phyloP scores from a whole-genome alignment of 2,888 invertebrate genomes.

The Chironomus riparius region DNA sequence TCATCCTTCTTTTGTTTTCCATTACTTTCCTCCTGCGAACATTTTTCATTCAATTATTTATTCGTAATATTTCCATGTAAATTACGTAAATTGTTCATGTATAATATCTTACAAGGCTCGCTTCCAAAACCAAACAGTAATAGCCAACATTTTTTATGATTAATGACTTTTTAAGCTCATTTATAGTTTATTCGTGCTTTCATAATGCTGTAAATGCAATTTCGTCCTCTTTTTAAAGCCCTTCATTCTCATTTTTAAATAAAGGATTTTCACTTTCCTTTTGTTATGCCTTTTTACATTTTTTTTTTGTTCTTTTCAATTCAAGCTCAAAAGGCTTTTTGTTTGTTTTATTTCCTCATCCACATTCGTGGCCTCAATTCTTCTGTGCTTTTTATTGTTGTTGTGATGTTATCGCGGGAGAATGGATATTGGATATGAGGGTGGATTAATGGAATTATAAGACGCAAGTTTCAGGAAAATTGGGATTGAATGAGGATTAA shows the following conservation, averaged over 20 bases:
- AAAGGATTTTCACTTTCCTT: not conserved
- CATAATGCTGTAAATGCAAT: not conserved
- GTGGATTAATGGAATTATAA: too few relatives aligned
- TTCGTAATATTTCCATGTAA: not conserved
- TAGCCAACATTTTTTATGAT: not conserved
- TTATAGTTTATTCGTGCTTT: not conserved
- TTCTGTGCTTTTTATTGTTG: too few relatives aligned
- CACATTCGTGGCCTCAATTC: too few relatives aligned
- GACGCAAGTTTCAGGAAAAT: too few relatives aligned
- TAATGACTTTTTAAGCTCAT: constrained; percentile 8
- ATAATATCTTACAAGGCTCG: not conserved
- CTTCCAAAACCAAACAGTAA: not conserved
- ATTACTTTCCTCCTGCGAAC: too few relatives aligned
- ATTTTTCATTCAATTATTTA: not conserved
- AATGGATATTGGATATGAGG: too few relatives aligned
- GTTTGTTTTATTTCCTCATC: too few relatives aligned
- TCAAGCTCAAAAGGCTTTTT: not conserved
- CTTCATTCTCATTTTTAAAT: not conserved
- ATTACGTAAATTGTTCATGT: not conserved
- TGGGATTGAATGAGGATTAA: too few relatives aligned
- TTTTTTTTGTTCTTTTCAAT: not conserved
- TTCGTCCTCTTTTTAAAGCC: not conserved
- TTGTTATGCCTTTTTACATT: not conserved
- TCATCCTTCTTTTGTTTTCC: too few relatives aligned
- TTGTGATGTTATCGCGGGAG: too few relatives aligned